These are phyloP conservation scores for Tragelaphus imberbis DNA, from an alignment of 2,113 vertebrate species.

Conservation along the genomic window DNA sequence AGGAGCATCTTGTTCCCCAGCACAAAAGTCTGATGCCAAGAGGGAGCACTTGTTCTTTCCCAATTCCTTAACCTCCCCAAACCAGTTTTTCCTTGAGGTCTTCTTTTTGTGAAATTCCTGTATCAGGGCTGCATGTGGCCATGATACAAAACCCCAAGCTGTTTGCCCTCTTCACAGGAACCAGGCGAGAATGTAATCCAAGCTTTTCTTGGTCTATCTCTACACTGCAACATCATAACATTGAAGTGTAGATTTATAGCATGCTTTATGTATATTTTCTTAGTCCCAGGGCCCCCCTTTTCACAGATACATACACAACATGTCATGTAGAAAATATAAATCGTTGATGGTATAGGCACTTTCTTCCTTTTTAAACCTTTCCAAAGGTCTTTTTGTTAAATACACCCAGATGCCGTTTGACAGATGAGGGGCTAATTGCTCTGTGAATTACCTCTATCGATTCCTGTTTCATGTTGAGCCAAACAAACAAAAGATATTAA, in stretches of 20 bases:
- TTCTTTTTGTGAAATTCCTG: conserved; percentile 62
- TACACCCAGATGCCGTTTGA: conserved; percentile 88
- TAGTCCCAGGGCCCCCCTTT: conserved; percentile 79
- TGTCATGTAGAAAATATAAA: conserved; percentile 89
- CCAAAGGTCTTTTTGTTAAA: conserved; percentile 89
- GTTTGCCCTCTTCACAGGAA: conserved; percentile 15
- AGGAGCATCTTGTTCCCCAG: not conserved
- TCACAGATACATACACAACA: conserved; percentile 84
- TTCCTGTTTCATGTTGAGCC: conserved; percentile 91
- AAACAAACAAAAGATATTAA: conserved; percentile 95
- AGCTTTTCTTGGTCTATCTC: conserved; percentile 72
- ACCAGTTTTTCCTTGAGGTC: conserved; percentile 34
- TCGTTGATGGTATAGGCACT: conserved; percentile 85
- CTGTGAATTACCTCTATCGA: conserved; percentile 93
- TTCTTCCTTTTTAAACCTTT: conserved; percentile 86
- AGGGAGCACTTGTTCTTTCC: conserved; percentile 11
- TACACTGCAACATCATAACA: conserved; percentile 64
- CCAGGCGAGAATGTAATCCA: conserved; percentile 68
- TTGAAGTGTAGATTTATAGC: conserved; percentile 80
- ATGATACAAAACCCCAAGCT: conserved; percentile 15
- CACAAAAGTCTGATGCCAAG: not conserved
- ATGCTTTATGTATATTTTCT: conserved; percentile 84
- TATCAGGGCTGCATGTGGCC: not conserved
- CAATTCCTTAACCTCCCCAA: not conserved
- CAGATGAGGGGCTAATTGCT: conserved; percentile 92